A percentile compares a stretch with the other conserved stretches of the same genome.
Evolutionary conservation across 2,797 vertebrate genomes (phyloP).

Genomic region (Yasuhikotakia modesta): DNA sequence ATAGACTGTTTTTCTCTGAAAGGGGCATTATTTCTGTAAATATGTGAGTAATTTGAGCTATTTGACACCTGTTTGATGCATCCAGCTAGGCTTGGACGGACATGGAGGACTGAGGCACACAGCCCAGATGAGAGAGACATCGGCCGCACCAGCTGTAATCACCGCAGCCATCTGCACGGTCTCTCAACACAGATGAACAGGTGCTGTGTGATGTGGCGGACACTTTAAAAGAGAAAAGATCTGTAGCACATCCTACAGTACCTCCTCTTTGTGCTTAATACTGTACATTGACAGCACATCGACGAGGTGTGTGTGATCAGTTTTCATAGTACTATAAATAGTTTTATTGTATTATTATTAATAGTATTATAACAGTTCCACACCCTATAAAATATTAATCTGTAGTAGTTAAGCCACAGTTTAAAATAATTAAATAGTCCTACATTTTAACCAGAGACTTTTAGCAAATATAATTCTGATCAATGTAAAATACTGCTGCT

Average conservation of each 20-base stretch:
- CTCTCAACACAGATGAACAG: constrained; percentile 72
- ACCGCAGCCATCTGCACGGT: constrained; percentile 64
- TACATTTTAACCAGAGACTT: neutral
- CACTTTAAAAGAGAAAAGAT: constrained; percentile 53
- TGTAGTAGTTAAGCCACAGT: neutral
- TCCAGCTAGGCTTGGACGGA: constrained; percentile 53
- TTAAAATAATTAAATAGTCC: neutral
- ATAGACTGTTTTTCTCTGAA: constrained; percentile 63
- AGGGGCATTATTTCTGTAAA: constrained; percentile 70
- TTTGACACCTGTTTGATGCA: constrained; percentile 71
- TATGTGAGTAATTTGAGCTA: constrained; percentile 73
- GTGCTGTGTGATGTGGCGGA: constrained; percentile 72
- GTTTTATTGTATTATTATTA: no score
- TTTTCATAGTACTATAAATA: no score
- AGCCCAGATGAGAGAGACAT: constrained; percentile 55
- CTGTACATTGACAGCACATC: constrained; percentile 41
- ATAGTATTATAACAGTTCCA: no score
- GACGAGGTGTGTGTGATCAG: neutral
- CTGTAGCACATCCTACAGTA: constrained; percentile 35
- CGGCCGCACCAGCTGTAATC: constrained; percentile 62
- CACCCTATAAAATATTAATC: constrained; percentile 2
- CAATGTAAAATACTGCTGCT: neutral
- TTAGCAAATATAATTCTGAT: neutral
- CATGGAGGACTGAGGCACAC: constrained; percentile 21
- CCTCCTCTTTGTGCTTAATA: constrained; percentile 10